Conservation (phyloP, 30 jellyfish, hydroid and myxozoan genomes). For the Aurelia aurita complex sp. Pacific region DNA sequence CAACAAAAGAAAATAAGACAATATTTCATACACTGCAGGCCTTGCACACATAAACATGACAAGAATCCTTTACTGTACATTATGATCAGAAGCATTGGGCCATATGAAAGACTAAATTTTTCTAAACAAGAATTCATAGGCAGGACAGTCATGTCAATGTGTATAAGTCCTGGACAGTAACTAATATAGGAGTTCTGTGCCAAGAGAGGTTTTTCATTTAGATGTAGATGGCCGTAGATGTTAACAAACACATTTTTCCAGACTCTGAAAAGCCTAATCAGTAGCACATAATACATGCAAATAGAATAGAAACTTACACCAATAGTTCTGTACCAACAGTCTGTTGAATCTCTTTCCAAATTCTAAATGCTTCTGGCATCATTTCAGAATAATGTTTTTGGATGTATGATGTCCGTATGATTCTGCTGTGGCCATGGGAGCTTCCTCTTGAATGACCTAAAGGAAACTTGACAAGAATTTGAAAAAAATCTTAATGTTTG, state of each 20-base stretch:
- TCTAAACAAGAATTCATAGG: no score
- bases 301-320: slow-evolving; percentile 30
- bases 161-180: no score
- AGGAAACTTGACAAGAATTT: slow-evolving; percentile 62
- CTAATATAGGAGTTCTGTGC: no score
- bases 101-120: no score
- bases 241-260: neutral
- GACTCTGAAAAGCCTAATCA: neutral
- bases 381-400: slow-evolving; percentile 42
- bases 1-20: neutral
- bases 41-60: no score
- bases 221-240: no score
- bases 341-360: slow-evolving; percentile 64
- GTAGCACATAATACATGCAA: neutral
- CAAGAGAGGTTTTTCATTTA: neutral
- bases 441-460: slow-evolving; percentile 89
- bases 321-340: slow-evolving; percentile 34
- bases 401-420: slow-evolving; percentile 58
- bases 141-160: no score
- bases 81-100: no score
- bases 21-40: neutral
- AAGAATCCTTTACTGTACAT: no score
- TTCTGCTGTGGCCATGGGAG: slow-evolving; percentile 90
- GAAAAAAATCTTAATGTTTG: no score
- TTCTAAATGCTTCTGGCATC: slow-evolving; percentile 69